Conservation (phyloP, 2,888 invertebrate genomes). For the Lutraria lutraria region DNA sequence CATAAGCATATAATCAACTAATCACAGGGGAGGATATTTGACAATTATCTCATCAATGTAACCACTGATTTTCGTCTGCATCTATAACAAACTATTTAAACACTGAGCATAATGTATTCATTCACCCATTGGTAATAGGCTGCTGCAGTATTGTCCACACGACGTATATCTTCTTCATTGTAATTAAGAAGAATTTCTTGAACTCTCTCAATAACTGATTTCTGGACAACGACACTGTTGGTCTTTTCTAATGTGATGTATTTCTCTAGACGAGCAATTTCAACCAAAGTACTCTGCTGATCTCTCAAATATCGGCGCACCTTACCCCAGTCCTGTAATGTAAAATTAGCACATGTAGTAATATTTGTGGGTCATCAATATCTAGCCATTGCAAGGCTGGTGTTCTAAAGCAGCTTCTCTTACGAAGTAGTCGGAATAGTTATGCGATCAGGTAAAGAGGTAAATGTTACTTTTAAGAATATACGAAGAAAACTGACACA, state of each 20-base stretch:
- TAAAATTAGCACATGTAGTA: neutral
- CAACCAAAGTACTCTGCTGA: conserved; percentile 56
- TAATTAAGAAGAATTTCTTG: conserved; percentile 49
- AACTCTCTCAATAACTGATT: conserved; percentile 37
- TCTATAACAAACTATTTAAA: no score
- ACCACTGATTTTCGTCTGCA: no score
- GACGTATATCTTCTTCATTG: conserved; percentile 52
- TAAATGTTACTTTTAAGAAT: no score
- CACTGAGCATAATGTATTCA: neutral
- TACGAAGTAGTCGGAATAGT: neutral
- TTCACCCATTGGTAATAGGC: conserved; percentile 63
- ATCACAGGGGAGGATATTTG: no score
- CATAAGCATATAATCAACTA: no score
- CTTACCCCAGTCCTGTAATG: conserved; percentile 54
- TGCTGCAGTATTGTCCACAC: conserved; percentile 60
- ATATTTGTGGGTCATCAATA: neutral
- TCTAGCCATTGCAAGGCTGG: neutral
- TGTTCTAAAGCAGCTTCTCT: neutral
- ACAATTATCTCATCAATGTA: no score
- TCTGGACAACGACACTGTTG: conserved; percentile 28
- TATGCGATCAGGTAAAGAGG: no score
- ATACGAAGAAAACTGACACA: no score
- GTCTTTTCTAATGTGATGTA: conserved; percentile 47
- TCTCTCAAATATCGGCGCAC: conserved; percentile 49
- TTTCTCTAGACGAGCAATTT: conserved; percentile 62